Evolutionary conservation across 1,140 invertebrate genomes (phyloP).

Genomic region (Zaprionus africanus): DNA sequence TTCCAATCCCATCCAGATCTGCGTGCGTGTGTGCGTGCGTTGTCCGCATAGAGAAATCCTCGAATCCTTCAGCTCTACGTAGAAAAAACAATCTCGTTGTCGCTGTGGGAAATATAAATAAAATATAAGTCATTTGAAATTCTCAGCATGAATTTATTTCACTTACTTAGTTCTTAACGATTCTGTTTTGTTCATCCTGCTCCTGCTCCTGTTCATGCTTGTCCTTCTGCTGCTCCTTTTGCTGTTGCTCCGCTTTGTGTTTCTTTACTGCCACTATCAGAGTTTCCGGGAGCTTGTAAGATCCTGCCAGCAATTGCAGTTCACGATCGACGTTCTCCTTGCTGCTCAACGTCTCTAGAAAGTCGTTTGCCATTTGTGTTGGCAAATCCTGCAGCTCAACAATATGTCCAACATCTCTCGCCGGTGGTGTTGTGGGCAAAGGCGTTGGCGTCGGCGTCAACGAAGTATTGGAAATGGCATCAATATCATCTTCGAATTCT

Average conservation of each 20-base stretch:
- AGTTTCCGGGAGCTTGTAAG: conserved; percentile 19
- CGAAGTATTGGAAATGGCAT: conserved; percentile 69
- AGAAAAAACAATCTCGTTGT: background rate
- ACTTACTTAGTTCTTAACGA: conserved; percentile 31
- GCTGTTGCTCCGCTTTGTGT: conserved; percentile 14
- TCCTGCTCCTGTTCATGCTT: conserved; percentile 6
- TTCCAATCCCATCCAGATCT: conserved; percentile 36
- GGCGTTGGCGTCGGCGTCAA: conserved; percentile 73
- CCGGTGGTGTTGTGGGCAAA: conserved; percentile 42
- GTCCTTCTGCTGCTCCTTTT: conserved; percentile 1
- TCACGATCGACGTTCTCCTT: conserved; percentile 29
- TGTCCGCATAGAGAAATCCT: conserved; percentile 13
- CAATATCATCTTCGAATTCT: conserved; percentile 77
- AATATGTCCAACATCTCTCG: conserved; percentile 3
- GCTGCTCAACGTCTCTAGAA: conserved; percentile 33
- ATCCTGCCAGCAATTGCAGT: conserved; percentile 12
- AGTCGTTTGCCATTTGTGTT: conserved; percentile 21
- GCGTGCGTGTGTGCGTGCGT: conserved; percentile 39
- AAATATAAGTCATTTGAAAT: background rate
- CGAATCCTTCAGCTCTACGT: conserved; percentile 11
- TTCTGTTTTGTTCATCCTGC: conserved; percentile 9
- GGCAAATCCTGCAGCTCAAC: conserved; percentile 14
- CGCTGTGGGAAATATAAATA: background rate
- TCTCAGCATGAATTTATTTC: background rate
- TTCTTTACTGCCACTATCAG: conserved; percentile 8